phyloP scores from a whole-genome alignment of 2,113 vertebrate genomes.

The Mormyrus iriodes region DNA sequence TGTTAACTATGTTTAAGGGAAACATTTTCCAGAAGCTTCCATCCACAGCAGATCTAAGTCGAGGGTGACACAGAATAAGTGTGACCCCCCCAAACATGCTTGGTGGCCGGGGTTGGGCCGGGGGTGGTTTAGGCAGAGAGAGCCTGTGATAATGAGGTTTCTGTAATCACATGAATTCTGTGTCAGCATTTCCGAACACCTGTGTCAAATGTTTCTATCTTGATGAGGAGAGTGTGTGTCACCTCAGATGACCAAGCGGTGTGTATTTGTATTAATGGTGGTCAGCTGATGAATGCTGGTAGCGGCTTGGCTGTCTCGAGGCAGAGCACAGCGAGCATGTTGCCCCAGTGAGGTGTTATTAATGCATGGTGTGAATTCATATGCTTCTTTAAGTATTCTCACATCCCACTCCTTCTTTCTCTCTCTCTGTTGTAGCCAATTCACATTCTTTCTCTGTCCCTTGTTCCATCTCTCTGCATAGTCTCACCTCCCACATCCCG shows the following conservation, averaged over 20 bases:
- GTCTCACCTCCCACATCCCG: neutral
- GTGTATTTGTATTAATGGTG: neutral
- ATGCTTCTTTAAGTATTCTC: neutral
- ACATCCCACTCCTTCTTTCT: conserved; percentile 10
- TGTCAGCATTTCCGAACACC: neutral
- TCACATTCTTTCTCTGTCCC: neutral
- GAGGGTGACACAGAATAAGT: neutral
- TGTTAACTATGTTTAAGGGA: neutral
- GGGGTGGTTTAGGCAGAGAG: neutral
- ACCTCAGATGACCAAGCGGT: neutral
- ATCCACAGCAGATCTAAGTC: neutral
- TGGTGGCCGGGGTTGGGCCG: neutral
- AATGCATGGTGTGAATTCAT: conserved; percentile 11
- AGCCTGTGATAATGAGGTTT: neutral
- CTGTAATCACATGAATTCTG: neutral
- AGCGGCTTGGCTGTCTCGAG: neutral
- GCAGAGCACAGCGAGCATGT: neutral
- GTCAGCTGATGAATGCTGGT: neutral
- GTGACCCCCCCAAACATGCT: neutral
- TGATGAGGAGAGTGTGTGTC: neutral
- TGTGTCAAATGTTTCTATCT: neutral
- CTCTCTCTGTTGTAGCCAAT: neutral
- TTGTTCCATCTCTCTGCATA: neutral
- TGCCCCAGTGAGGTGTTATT: neutral
- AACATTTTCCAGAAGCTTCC: neutral